Evolutionary conservation across 1,140 invertebrate species (phyloP), one percentile per base, ranked within the genome.

Genomic region (Sarcophaga peregrina): DNA sequence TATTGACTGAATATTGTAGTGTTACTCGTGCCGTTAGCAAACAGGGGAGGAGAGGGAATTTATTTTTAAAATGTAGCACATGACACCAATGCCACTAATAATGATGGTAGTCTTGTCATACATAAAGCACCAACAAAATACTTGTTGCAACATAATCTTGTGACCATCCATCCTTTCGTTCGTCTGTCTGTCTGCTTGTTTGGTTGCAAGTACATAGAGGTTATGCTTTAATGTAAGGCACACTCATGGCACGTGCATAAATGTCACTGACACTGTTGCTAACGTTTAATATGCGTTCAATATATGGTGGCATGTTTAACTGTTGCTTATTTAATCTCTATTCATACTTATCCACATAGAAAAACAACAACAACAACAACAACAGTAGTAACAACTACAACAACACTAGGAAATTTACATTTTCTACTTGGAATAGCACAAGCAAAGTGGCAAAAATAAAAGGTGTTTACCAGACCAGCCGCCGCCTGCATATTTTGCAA

Each of bases 201-300:
- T 20, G 20, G 3, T 8, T 72, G 17, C n/a, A 20, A 72, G 62
- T 25, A 72, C 4, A n/a, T 8, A 1, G 46, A 50, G 47, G 75
- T 78, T 78, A 78, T n/a, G 48, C 75, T 46, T 76, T 76, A 50
- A 50, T 50, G 47, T 50, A 8, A 15, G 75, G 25, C 75, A 78
- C 75, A 78, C 75, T 47, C 48, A 47, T 78, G 75, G 17, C 75
- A 78, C 75, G 75, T 78, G 75, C 75, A 78, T 48, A 48, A n/a
- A 20, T 17, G 47, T 15, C 48, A 45, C 25, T 73, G 45, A 52
- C 15, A 48, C 75, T 52, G 47, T 52, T 20, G 54, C 11, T 2
- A n/a, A 20, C 7, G 20, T 8, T 68, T 68, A 68, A 68, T 25
- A 25, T 68, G 25, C 4, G 20, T 68, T 68, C 62, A 68, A 20